Conservation (phyloP, 2,797 vertebrate species). For the Cetoscarus ocellatus region DNA sequence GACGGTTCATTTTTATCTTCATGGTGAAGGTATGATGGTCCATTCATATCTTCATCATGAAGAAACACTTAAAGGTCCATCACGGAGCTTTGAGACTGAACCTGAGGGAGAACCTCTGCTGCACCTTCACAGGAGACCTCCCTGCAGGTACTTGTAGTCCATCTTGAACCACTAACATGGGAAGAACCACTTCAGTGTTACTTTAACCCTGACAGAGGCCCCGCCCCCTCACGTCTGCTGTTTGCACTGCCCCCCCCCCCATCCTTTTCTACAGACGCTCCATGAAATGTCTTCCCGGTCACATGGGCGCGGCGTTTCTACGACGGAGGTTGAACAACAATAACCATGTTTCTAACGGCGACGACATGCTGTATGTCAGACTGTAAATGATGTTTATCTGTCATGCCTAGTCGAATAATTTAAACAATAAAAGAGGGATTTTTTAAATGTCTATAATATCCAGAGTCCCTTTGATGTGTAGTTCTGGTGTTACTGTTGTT, state of each 20-base stretch:
- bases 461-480: conserved; percentile 96
- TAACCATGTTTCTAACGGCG: conserved; percentile 97
- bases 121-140: too few species aligned
- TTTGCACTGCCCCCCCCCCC: conserved; percentile 54
- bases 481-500: conserved; percentile 97
- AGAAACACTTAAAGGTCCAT: too few species aligned
- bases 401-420: conserved; percentile 99
- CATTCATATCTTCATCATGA: too few species aligned
- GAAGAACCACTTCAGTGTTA: conserved; percentile 1
- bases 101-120: too few species aligned
- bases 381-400: conserved; percentile 99
- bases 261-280: conserved; percentile 94
- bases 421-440: conserved; percentile 94
- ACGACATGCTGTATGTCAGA: conserved; percentile 89
- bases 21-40: too few species aligned
- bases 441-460: conserved; percentile 96
- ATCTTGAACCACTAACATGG: not conserved
- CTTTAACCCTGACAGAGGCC: conserved; percentile 23
- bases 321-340: conserved; percentile 94
- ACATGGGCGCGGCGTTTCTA: conserved; percentile 94
- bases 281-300: conserved; percentile 98
- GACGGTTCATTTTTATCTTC: conserved; percentile 2
- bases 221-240: conserved; percentile 31
- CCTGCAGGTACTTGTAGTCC: not conserved
- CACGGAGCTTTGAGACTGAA: too few species aligned